phyloP scores from a whole-genome alignment of 2,797 vertebrate species.

The Cryptoprocta ferox region DNA sequence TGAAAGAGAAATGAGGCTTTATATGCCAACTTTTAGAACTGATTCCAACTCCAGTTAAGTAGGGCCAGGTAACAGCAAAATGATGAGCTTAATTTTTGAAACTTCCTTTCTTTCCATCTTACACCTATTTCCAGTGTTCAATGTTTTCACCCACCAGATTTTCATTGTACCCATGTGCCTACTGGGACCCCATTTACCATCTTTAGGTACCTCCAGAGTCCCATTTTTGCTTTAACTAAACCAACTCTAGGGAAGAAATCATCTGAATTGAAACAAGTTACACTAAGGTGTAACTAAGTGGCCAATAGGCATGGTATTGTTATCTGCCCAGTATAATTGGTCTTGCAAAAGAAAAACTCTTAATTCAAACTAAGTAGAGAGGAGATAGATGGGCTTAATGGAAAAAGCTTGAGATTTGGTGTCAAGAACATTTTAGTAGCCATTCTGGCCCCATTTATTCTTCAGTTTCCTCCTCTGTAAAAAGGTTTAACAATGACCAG shows the following conservation, averaged over 20 bases:
- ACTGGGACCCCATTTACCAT: not conserved
- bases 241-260: not conserved
- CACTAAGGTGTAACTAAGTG: not conserved
- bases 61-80: not conserved
- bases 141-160: not conserved
- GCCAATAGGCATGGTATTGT: not conserved
- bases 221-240: not conserved
- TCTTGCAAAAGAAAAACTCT: not conserved
- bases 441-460: not conserved
- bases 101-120: not conserved
- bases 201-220: fast-evolving
- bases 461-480: not conserved
- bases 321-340: not conserved
- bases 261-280: not conserved
- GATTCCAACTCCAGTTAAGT: not conserved
- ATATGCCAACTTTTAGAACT: slow-evolving; percentile 7
- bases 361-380: not conserved
- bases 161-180: not conserved
- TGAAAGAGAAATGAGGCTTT: not conserved
- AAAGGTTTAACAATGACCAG: not conserved
- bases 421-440: not conserved
- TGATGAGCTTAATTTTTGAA: not conserved
- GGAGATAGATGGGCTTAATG: not conserved
- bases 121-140: not conserved
- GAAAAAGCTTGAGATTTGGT: not conserved